Base-by-base conservation (phyloP, 2,888 invertebrate genomes). In the Oxytorus armatus region DNA sequence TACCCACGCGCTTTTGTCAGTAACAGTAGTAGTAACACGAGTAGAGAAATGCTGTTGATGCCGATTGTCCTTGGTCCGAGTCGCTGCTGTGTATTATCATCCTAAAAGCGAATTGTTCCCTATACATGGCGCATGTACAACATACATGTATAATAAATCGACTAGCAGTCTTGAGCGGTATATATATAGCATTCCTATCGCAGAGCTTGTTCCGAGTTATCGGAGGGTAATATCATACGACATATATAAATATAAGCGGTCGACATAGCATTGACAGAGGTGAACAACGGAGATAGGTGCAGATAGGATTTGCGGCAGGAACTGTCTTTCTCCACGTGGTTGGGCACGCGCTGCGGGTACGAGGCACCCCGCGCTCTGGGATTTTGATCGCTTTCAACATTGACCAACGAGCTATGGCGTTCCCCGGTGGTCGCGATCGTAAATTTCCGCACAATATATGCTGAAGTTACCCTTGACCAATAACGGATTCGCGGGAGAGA, bases 361-460 rank as follows among this genome's bases (percentile, higher is more conserved):
- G 16, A 5, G 36, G 21, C 49, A 1, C 29, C 39, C 65, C 55
- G 21, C 53, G 36, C 33, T 33, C 39, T 33, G 65, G 55, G 49
- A 75, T 79, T 78, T 79, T 81, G 79, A 83, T 79, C 77, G 73
- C 55, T 47, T 75, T 82, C 74, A 80, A 83, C 82, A 82, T 82
- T 82, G 82, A 82, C 76, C 83, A 81, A 83, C 68, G 76, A 82
- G 80, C 75, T 65, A 63, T 75, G 68, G 55, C 61, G 47, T 51
- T 29, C 11, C 39, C 68, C 18, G 42, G 57, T 63, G 77, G 59
- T 75, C 70, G 65, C 49, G 75, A 70, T 79, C 69, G 75, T 82
- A 78, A 84, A 84, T 84, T 81, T 79, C 59, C 74, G 25, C 49
- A 1, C 77, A 29, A 80, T 80, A 72, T 53, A 66, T 77, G 36